These are phyloP conservation scores for Platichthys stellatus DNA, from an alignment of 2,113 vertebrate genomes.

Conservation along the genomic window DNA sequence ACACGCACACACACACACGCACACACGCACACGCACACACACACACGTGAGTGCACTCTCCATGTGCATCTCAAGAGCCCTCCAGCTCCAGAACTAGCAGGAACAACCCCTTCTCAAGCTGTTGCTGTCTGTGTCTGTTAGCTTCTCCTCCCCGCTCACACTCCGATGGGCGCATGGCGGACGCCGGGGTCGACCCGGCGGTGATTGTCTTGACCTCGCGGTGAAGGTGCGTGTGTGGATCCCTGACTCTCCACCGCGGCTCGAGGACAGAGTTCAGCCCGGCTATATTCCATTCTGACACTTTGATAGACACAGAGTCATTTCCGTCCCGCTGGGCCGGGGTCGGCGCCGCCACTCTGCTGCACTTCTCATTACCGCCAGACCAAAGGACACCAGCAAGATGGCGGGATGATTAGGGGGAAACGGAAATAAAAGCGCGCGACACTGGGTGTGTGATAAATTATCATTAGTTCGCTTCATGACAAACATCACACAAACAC, in stretches of 20 bases:
- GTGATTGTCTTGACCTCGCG: conserved; percentile 57
- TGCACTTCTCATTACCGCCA: conserved; percentile 59
- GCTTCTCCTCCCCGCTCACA: neutral
- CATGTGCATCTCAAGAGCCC: neutral
- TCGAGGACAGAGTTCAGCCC: conserved; percentile 62
- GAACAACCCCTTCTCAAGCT: neutral
- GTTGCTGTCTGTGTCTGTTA: neutral
- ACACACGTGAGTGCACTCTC: neutral
- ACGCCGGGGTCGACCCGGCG: conserved; percentile 39
- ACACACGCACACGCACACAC: neutral
- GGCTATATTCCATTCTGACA: conserved; percentile 69
- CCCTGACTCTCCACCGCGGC: conserved; percentile 62
- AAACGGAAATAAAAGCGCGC: conserved; percentile 19
- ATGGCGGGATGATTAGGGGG: conserved; percentile 15
- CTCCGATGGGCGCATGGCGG: conserved; percentile 16
- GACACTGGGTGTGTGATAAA: too few relatives aligned
- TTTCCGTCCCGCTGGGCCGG: conserved; percentile 63
- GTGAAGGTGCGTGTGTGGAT: conserved; percentile 40
- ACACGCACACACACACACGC: neutral
- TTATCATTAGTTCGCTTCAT: neutral
- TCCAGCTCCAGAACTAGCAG: conserved; percentile 2
- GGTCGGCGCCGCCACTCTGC: conserved; percentile 53
- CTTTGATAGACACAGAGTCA: conserved; percentile 69
- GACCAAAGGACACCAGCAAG: conserved; percentile 52
- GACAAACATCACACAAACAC: conserved; percentile 1